Conservation (phyloP, 1,140 invertebrate genomes). For the Drosophila sp. region DNA sequence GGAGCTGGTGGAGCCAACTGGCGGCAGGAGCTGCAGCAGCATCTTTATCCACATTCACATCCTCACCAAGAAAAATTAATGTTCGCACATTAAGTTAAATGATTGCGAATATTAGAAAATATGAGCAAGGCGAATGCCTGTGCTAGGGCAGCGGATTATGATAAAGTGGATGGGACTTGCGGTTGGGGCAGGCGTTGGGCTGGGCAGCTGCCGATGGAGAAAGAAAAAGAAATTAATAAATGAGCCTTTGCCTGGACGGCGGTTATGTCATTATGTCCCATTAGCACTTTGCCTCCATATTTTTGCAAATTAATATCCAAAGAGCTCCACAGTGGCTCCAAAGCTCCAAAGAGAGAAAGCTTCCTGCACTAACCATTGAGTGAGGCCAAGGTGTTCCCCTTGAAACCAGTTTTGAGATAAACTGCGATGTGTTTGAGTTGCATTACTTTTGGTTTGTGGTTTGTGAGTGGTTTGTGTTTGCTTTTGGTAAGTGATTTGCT, state of each 20-base stretch:
- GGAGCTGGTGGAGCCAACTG: conserved; percentile 12
- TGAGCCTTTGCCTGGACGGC: conserved; percentile 66
- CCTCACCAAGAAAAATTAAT: conserved; percentile 65
- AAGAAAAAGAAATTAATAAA: conserved; percentile 55
- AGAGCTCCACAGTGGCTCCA: not conserved
- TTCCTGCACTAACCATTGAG: not conserved
- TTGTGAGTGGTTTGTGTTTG: conserved; percentile 62
- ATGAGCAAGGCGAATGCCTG: conserved; percentile 60
- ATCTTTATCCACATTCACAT: conserved; percentile 35
- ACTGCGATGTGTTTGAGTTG: conserved; percentile 49
- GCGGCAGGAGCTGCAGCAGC: conserved; percentile 10
- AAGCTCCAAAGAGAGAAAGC: conserved; percentile 7
- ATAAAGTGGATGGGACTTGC: too few relatives aligned
- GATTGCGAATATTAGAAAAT: conserved; percentile 81
- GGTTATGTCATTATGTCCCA: conserved; percentile 76
- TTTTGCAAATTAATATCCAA: conserved; percentile 70
- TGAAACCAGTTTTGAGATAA: conserved; percentile 60
- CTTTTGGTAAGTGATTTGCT: conserved; percentile 26
- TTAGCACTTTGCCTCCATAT: conserved; percentile 68
- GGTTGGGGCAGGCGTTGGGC: not conserved
- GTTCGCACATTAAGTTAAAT: conserved; percentile 78
- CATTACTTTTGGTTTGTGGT: conserved; percentile 7
- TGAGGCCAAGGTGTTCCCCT: not conserved
- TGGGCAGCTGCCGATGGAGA: conserved; percentile 4
- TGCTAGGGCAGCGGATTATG: not conserved